A percentile compares a stretch with the other conserved stretches of the same genome.
Conservation (phyloP, 2,888 invertebrate genomes). For the Ommatoiulus sabulosus region DNA sequence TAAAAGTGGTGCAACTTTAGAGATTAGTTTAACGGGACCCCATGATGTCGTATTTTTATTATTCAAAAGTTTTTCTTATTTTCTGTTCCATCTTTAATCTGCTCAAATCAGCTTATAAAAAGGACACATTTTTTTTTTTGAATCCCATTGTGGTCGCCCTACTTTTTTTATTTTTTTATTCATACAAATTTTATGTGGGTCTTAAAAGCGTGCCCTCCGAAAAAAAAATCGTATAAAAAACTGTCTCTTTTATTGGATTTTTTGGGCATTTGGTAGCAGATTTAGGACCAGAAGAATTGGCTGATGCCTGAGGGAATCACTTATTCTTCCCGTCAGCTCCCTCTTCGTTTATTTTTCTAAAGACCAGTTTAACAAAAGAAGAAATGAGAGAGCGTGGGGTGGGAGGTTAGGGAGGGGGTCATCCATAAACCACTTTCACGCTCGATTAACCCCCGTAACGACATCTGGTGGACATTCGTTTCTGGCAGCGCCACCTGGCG, state of each 20-base stretch:
- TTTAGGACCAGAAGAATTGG: too few relatives aligned
- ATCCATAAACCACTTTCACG: too few relatives aligned
- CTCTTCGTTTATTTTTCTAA: not conserved
- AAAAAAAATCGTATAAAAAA: too few relatives aligned
- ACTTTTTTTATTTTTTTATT: not conserved
- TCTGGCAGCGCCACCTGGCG: too few relatives aligned
- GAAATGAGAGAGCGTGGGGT: not conserved
- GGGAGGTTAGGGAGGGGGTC: not conserved
- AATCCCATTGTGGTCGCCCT: not conserved
- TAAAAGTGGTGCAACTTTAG: not conserved
- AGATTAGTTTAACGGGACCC: not conserved
- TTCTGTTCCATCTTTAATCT: not conserved
- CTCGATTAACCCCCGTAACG: not conserved
- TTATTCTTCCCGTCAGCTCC: not conserved
- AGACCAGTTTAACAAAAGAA: not conserved
- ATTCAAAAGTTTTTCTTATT: not conserved
- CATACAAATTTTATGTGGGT: not conserved
- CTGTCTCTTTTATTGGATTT: too few relatives aligned
- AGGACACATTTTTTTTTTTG: not conserved
- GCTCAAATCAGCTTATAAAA: not conserved
- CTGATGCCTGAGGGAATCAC: not conserved
- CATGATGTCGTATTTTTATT: not conserved
- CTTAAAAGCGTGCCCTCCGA: not conserved
- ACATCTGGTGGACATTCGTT: not conserved
- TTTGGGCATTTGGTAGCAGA: too few relatives aligned